Percentiles rank a stretch among this genome's conserved stretches.
These are phyloP conservation scores for Asteroscopus sphinx DNA, from an alignment of 2,888 invertebrate species.

Conservation along the genomic window DNA sequence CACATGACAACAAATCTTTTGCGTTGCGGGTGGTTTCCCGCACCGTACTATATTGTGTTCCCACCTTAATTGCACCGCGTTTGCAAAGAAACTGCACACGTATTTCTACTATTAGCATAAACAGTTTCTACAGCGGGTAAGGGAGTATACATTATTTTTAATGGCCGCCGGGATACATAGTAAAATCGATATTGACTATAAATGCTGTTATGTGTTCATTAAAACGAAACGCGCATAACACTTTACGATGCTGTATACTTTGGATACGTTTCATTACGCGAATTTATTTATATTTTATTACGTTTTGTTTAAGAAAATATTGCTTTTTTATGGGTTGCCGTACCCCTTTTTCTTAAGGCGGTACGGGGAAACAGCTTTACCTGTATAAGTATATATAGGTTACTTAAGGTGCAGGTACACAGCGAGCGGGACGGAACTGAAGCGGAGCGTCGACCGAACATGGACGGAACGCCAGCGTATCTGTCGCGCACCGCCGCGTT, in stretches of 20 bases:
- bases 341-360: slow-evolving; percentile 24
- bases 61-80: slow-evolving; percentile 6
- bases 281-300: slow-evolving; percentile 61
- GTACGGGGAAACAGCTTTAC: too few relatives aligned
- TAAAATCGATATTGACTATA: slow-evolving; percentile 70
- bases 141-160: slow-evolving; percentile 50
- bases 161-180: slow-evolving; percentile 54
- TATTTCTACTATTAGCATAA: slow-evolving; percentile 25
- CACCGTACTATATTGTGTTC: background rate
- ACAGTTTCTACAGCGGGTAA: slow-evolving; percentile 18
- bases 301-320: slow-evolving; percentile 56
- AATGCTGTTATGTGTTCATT: slow-evolving; percentile 65
- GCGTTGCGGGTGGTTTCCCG: background rate
- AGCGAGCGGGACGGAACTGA: too few relatives aligned
- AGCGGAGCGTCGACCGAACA: too few relatives aligned
- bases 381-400: background rate
- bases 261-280: slow-evolving; percentile 55
- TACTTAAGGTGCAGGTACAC: too few relatives aligned
- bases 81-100: slow-evolving; percentile 30
- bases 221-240: slow-evolving; percentile 55
- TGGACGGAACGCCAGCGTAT: too few relatives aligned
- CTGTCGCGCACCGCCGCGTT: too few relatives aligned
- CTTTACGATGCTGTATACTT: slow-evolving; percentile 55
- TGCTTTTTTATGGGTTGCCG: slow-evolving; percentile 40
- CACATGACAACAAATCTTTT: too few relatives aligned